phyloP scores from a whole-genome alignment of 64 coral and sea anemone species.

The Porites australiensis region DNA sequence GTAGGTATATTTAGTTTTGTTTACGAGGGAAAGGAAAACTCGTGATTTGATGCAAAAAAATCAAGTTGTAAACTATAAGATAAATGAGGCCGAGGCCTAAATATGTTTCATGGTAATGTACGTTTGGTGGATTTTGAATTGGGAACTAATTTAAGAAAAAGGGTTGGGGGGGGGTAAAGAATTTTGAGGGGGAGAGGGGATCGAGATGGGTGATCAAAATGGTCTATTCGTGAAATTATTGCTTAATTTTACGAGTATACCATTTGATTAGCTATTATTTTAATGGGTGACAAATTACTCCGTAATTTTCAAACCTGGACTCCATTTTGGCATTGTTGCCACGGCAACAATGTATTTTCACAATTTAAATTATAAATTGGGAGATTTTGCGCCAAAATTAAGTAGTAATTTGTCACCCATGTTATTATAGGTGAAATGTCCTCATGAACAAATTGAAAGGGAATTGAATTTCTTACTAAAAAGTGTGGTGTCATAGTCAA shows the following conservation, averaged over 20 bases:
- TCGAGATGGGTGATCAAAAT: too few relatives aligned
- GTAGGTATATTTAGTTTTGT: background rate
- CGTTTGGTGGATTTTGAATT: background rate
- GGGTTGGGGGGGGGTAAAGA: background rate
- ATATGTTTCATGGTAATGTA: background rate
- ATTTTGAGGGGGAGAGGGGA: too few relatives aligned
- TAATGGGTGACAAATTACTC: too few relatives aligned
- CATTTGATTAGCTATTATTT: too few relatives aligned
- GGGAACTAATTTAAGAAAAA: background rate
- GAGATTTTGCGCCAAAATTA: background rate
- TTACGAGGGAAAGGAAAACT: background rate
- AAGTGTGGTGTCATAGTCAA: background rate
- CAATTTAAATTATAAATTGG: background rate
- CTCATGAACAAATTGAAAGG: background rate
- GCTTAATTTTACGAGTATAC: background rate
- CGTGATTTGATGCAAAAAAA: background rate
- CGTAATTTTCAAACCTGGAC: too few relatives aligned
- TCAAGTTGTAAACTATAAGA: background rate
- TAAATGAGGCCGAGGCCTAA: too few relatives aligned
- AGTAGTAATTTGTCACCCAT: too few relatives aligned
- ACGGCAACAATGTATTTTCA: background rate
- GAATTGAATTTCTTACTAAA: background rate
- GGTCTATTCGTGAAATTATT: background rate
- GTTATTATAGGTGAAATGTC: background rate
- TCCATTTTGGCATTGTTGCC: too few relatives aligned